Base-by-base conservation (phyloP, 2,888 invertebrate species). In the Cheilosia variabilis region DNA sequence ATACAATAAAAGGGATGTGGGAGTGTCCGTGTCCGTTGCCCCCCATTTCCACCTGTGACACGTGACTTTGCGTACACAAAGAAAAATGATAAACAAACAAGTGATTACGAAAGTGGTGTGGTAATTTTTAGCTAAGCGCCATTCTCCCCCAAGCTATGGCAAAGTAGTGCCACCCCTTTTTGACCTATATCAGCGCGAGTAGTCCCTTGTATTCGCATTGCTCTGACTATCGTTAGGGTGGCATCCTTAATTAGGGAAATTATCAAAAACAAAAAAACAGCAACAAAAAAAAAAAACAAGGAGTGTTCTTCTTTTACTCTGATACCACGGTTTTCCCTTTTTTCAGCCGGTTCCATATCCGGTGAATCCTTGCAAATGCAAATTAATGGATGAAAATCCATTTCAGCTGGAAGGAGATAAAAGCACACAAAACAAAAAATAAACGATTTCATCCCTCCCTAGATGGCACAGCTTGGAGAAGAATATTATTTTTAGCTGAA, bases 201-300 rank as follows among this genome's bases (percentile, higher is more conserved):
- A 50, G 63, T 86, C 81, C 76, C 37, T 62, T 75, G 55, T 75
- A 68, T 34, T 47, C 47, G 37, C 45, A 17, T 41, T 37, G 43
- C 73, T 80, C 34, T 57, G 43, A 24, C 60, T 47, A 37, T 63
- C n/a, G 47, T 75, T 47, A 22, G 43, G 60, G 68, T 66, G 80
- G 57, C 72, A 72, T 81, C 76, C 86, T 81, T 86, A 86, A 86
- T 86, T 86, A 86, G 81, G 76, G 37, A 81, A 86, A 77, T 81
- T 86, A 72, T 86, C 81, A 63, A 41, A 58, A 50, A 58, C 62
- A 50, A 43, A 24, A 65, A n/a, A n/a, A n/a, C n/a, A n/a, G n/a
- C n/a, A n/a, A n/a, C n/a, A n/a, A n/a, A n/a, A n/a, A n/a, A 76
- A 43, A 68, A 43, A 76, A 57, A 63, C 50, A 17, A 77, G 80